A percentile compares a stretch with the other conserved stretches of the same genome.
These are phyloP conservation scores for Nettapus auritus DNA, from an alignment of 2,113 vertebrate species.

Conservation along the genomic window DNA sequence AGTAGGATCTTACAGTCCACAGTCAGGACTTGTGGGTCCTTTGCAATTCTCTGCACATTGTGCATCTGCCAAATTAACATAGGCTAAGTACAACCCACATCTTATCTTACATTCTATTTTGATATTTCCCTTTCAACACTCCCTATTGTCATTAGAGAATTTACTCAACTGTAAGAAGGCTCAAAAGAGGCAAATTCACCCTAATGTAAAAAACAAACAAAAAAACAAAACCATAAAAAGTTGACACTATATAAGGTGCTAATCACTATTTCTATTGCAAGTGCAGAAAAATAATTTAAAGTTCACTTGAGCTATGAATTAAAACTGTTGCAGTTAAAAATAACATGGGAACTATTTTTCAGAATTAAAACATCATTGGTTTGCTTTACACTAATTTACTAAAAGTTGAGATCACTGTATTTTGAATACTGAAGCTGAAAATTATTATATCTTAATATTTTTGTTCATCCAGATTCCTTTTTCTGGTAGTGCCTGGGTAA, in stretches of 20 bases:
- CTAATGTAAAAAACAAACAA: not conserved
- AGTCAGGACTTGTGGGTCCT: not conserved
- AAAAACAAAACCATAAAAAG: not conserved
- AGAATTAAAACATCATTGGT: not conserved
- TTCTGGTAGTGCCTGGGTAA: not conserved
- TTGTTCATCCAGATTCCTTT: not conserved
- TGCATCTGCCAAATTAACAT: fast-evolving
- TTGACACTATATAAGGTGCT: not conserved
- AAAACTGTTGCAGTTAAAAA: not conserved
- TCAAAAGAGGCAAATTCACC: not conserved
- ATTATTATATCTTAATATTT: not conserved
- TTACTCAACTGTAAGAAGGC: not conserved
- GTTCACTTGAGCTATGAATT: not conserved
- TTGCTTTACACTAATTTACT: not conserved
- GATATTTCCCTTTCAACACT: not conserved
- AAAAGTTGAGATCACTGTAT: not conserved
- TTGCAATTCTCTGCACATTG: not conserved
- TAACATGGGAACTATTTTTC: not conserved
- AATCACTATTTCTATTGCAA: not conserved
- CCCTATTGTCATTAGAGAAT: not conserved
- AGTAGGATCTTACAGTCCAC: not conserved
- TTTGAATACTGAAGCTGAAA: not conserved
- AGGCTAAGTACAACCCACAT: not conserved
- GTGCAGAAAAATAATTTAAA: not conserved
- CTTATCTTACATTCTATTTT: not conserved